phyloP scores from a whole-genome alignment of 2,888 invertebrate genomes.

The Trissolcus brochymenae region DNA sequence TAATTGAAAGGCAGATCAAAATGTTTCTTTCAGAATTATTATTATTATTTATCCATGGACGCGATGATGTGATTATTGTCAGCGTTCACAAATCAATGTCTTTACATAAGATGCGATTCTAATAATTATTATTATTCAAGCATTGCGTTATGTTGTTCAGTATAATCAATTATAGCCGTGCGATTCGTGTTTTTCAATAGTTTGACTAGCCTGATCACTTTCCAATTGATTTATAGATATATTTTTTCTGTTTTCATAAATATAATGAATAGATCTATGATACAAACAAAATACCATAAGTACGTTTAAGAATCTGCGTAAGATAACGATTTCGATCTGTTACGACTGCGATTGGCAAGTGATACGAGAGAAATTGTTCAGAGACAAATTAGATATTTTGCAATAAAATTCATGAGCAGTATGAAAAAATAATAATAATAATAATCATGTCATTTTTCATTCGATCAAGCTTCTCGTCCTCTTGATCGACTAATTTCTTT shows the following conservation, averaged over 20 bases:
- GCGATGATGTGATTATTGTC: slow-evolving; percentile 2
- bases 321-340: slow-evolving; percentile 17
- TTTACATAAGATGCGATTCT: slow-evolving; percentile 14
- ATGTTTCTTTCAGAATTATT: slow-evolving; percentile 17
- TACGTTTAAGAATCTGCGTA: slow-evolving; percentile 34
- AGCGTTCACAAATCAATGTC: slow-evolving; percentile 4
- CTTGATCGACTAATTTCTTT: slow-evolving; percentile 1
- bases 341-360: slow-evolving; percentile 36
- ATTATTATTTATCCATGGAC: background rate
- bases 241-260: background rate
- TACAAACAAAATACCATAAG: slow-evolving; percentile 23
- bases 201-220: slow-evolving; percentile 15
- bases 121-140: slow-evolving; percentile 9
- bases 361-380: slow-evolving; percentile 37
- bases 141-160: slow-evolving; percentile 46
- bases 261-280: slow-evolving; percentile 6
- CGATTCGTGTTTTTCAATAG: slow-evolving; percentile 22
- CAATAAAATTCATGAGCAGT: slow-evolving; percentile 51
- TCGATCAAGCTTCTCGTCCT: slow-evolving; percentile 5
- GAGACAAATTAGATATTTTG: slow-evolving; percentile 47
- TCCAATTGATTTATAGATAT: background rate
- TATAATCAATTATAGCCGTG: slow-evolving; percentile 21
- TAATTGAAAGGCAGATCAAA: slow-evolving; percentile 40
- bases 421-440: background rate
- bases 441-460: slow-evolving; percentile 13